phyloP scores from a whole-genome alignment of 2,888 invertebrate species.

The Eudasyphora cyanicolor region DNA sequence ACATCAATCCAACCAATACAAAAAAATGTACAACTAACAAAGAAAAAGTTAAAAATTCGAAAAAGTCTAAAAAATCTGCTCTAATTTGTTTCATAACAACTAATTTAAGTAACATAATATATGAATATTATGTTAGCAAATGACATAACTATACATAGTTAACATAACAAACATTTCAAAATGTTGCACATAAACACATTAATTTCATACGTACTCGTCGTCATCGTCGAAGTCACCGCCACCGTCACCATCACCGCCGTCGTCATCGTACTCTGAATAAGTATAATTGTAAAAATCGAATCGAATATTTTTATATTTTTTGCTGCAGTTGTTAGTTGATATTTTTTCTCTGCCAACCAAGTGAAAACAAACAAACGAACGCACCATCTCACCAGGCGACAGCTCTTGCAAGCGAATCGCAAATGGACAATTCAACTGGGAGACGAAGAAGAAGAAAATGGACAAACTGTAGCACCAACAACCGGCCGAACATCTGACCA shows the following conservation, averaged over 20 bases:
- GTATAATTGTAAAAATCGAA: slow-evolving; percentile 44
- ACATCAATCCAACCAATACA: too few species aligned
- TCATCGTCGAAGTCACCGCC: neutral
- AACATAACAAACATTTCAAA: slow-evolving; percentile 66
- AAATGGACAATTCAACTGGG: neutral
- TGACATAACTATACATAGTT: slow-evolving; percentile 64
- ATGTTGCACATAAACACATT: slow-evolving; percentile 63
- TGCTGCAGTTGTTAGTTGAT: neutral
- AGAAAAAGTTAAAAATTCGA: too few species aligned
- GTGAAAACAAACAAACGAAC: too few species aligned
- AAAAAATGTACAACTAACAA: too few species aligned
- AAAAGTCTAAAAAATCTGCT: slow-evolving; percentile 53
- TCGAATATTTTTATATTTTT: too few species aligned
- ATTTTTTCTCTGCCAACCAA: too few species aligned
- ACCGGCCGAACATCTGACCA: neutral
- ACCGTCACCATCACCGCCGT: neutral
- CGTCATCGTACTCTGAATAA: too few species aligned
- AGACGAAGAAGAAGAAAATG: neutral
- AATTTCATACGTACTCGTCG: slow-evolving; percentile 44
- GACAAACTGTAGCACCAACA: neutral
- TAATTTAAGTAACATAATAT: slow-evolving; percentile 63
- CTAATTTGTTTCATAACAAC: slow-evolving; percentile 63
- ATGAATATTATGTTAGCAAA: slow-evolving; percentile 63
- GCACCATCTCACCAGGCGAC: too few species aligned
- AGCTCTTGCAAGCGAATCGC: neutral